Evolutionary conservation across 2,113 vertebrate genomes (phyloP).

Genomic region (Ailurus styani): DNA sequence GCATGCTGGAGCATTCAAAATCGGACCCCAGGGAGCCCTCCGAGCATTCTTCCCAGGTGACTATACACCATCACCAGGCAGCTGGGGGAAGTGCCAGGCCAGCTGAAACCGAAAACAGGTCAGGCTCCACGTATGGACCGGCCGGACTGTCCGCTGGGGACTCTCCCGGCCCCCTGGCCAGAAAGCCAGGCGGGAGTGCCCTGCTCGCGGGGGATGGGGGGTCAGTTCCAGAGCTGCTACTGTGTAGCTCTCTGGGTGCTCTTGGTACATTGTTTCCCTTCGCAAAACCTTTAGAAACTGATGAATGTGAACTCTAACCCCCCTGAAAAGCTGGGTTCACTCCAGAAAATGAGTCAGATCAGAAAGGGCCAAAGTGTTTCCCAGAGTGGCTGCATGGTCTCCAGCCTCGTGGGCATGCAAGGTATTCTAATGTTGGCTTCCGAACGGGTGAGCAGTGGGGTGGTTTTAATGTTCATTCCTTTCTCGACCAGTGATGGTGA

Average conservation of each 20-base stretch:
- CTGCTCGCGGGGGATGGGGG: neutral
- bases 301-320: neutral
- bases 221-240: no score
- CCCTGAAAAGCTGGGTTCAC: neutral
- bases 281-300: neutral
- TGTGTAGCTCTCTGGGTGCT: neutral
- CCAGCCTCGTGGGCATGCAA: no score
- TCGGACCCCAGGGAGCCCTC: neutral
- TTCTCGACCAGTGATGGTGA: neutral
- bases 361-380: neutral
- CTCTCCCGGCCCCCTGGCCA: neutral
- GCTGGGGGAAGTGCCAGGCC: neutral
- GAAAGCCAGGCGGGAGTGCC: neutral
- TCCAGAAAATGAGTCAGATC: neutral
- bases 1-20: neutral
- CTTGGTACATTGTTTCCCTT: neutral
- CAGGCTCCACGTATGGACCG: neutral
- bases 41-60: neutral
- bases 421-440: neutral
- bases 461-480: no score
- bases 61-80: no score
- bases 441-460: neutral
- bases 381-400: fast-evolving
- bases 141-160: neutral
- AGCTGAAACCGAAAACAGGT: neutral